A percentile compares a stretch with the other conserved stretches of the same genome.
phyloP scores from a whole-genome alignment of 1,140 invertebrate species.

The Drosophila cardini region DNA sequence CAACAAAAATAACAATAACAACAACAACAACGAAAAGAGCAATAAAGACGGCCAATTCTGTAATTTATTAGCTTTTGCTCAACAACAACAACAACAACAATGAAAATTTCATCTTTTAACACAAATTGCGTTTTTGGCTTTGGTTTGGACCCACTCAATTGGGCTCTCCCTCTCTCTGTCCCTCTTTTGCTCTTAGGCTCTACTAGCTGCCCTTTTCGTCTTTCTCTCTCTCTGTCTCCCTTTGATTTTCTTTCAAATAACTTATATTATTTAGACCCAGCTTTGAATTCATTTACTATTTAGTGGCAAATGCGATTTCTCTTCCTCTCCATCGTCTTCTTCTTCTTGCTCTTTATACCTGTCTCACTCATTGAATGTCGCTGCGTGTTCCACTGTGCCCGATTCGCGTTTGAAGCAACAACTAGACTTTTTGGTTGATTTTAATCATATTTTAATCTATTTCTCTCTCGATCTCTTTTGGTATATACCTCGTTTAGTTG shows the following conservation, averaged over 20 bases:
- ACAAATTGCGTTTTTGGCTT: not conserved
- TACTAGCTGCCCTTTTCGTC: too few relatives aligned
- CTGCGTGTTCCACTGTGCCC: constrained; percentile 35
- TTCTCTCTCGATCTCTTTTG: not conserved
- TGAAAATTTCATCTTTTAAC: too few relatives aligned
- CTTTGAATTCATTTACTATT: too few relatives aligned
- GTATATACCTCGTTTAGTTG: not conserved
- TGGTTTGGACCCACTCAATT: too few relatives aligned
- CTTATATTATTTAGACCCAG: too few relatives aligned
- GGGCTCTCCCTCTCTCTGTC: too few relatives aligned
- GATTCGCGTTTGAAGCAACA: constrained; percentile 26
- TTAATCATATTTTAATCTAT: too few relatives aligned
- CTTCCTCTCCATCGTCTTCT: not conserved
- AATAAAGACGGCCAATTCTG: constrained; percentile 65
- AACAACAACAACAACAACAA: too few relatives aligned
- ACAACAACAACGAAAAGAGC: constrained; percentile 16
- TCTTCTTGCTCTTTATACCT: not conserved
- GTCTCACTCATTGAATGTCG: constrained; percentile 18
- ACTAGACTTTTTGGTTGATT: not conserved
- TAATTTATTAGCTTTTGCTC: constrained; percentile 68
- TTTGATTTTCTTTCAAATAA: too few relatives aligned
- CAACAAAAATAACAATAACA: constrained; percentile 33
- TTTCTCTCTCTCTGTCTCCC: too few relatives aligned
- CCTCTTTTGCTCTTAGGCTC: too few relatives aligned
- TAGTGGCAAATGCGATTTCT: too few relatives aligned